Conservation (phyloP, 2,888 invertebrate genomes). For the Mechanitis messenoides region DNA sequence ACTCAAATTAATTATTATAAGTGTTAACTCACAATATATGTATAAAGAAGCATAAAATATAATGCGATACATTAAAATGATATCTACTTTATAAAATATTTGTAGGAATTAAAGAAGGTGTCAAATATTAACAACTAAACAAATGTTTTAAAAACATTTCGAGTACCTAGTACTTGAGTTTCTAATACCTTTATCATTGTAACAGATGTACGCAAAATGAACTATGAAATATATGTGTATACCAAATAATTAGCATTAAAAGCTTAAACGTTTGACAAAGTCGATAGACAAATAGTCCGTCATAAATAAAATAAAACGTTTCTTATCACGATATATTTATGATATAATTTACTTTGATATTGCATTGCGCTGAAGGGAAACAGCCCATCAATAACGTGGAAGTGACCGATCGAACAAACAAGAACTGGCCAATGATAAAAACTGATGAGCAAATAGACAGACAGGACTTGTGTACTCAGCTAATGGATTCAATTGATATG, state of each 20-base stretch:
- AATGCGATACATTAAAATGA: too few species aligned
- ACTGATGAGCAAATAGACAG: slow-evolving; percentile 75
- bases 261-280: slow-evolving; percentile 29
- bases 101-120: too few species aligned
- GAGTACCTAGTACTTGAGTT: slow-evolving; percentile 11
- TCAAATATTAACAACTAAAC: not conserved
- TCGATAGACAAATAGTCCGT: slow-evolving; percentile 22
- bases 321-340: slow-evolving; percentile 30
- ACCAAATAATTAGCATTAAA: slow-evolving; percentile 36
- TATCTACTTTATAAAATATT: too few species aligned
- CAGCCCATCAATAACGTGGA: slow-evolving; percentile 69
- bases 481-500: slow-evolving; percentile 77
- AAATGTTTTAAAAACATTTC: not conserved
- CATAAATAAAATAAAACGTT: slow-evolving; percentile 28
- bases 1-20: too few species aligned
- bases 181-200: slow-evolving; percentile 12
- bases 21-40: too few species aligned
- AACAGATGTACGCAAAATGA: slow-evolving; percentile 17
- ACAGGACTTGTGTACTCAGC: slow-evolving; percentile 72
- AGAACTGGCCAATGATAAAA: slow-evolving; percentile 73
- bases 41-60: too few species aligned
- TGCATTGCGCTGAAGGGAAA: slow-evolving; percentile 52
- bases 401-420: slow-evolving; percentile 75
- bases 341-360: slow-evolving; percentile 34
- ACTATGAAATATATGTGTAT: slow-evolving; percentile 28